Conservation (phyloP, 2,888 invertebrate genomes). For the Cataglyphis livida region DNA sequence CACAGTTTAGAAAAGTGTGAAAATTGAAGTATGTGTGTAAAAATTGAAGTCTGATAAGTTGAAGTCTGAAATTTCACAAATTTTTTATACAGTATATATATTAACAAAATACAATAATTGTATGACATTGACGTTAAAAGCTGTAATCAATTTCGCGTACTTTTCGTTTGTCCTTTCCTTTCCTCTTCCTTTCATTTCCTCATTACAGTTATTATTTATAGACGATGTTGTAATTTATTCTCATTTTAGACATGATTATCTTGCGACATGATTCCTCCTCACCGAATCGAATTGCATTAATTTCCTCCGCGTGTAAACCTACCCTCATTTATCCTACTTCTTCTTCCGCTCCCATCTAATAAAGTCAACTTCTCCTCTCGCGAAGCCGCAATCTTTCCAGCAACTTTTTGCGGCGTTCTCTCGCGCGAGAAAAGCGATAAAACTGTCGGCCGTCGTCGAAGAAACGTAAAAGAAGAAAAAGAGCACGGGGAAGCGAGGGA, state of each 20-base stretch:
- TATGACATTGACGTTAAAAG: neutral
- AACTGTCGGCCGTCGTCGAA: conserved; percentile 37
- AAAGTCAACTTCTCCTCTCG: conserved; percentile 43
- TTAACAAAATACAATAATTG: neutral
- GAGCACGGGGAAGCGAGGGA: neutral
- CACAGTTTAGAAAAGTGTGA: no score
- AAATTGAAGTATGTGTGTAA: no score
- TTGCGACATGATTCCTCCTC: neutral
- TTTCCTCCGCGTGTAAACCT: conserved; percentile 15
- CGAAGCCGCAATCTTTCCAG: conserved; percentile 48
- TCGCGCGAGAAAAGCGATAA: conserved; percentile 42
- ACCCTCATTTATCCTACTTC: neutral
- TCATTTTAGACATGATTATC: neutral
- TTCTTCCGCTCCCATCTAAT: conserved; percentile 16
- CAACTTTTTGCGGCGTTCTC: conserved; percentile 32
- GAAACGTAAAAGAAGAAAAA: conserved; percentile 16
- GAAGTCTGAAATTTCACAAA: no score
- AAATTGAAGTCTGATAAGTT: no score
- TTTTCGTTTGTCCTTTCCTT: neutral
- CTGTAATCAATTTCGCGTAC: neutral
- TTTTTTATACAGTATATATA: neutral
- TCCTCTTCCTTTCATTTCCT: neutral
- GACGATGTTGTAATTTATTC: neutral
- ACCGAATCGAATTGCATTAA: conserved; percentile 39
- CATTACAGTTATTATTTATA: conserved; percentile 12